Evolutionary conservation across 2,888 invertebrate species (phyloP).

Genomic region (Philonicus albiceps): DNA sequence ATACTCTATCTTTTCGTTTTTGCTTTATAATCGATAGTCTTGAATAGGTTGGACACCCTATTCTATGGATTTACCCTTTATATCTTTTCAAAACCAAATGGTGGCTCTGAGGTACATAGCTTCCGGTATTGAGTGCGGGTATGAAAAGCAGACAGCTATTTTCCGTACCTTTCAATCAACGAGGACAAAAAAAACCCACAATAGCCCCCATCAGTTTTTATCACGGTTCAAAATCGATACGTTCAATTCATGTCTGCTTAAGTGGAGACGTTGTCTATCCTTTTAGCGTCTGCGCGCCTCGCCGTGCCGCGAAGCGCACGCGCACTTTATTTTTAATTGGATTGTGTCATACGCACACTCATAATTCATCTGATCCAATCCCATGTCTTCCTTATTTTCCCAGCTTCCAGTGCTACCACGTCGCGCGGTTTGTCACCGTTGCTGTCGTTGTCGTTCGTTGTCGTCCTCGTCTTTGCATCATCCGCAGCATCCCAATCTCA

Average conservation of each 20-base stretch:
- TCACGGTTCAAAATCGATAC: not conserved
- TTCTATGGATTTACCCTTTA: no score
- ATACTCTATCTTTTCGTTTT: no score
- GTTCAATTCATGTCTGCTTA: conserved; percentile 6
- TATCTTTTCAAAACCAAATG: not conserved
- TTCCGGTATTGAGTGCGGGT: not conserved
- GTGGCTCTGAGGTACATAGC: not conserved
- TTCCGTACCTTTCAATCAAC: not conserved
- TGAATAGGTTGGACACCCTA: no score
- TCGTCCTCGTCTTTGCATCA: not conserved
- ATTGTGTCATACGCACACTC: conserved; percentile 37
- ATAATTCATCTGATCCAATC: conserved; percentile 28
- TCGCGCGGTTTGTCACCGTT: not conserved
- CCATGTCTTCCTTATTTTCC: not conserved
- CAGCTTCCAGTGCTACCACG: not conserved
- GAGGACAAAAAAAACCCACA: not conserved
- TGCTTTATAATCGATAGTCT: no score
- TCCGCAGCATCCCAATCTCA: not conserved
- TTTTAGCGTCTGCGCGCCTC: not conserved
- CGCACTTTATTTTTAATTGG: conserved; percentile 33
- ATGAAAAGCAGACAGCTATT: not conserved
- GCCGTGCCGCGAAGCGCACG: not conserved
- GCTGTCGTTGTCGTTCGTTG: not conserved
- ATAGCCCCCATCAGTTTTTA: not conserved
- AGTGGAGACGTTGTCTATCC: not conserved